phyloP scores from a whole-genome alignment of 2,888 invertebrate genomes.

The Deilephila elpenor region DNA sequence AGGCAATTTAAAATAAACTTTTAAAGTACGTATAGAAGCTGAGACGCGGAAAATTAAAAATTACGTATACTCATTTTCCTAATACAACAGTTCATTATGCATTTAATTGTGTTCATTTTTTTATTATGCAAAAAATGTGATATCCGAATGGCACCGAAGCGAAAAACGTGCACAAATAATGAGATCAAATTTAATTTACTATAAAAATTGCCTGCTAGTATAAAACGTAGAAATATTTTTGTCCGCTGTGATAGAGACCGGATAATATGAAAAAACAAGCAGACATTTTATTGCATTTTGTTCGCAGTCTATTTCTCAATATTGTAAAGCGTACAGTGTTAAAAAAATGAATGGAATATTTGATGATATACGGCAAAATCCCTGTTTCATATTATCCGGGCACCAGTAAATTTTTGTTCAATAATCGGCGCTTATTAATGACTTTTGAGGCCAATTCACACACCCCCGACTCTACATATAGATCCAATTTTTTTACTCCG shows the following conservation, averaged over 20 bases:
- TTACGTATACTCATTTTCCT: slow-evolving; percentile 45
- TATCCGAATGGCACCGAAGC: slow-evolving; percentile 73
- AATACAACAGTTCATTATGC: slow-evolving; percentile 73
- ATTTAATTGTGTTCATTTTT: slow-evolving; percentile 49
- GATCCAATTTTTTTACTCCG: slow-evolving; percentile 15
- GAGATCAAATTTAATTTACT: slow-evolving; percentile 75
- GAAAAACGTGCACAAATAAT: slow-evolving; percentile 67
- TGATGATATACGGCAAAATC: not conserved
- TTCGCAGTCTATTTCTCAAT: slow-evolving; percentile 50
- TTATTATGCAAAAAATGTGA: slow-evolving; percentile 72
- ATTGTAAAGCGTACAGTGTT: slow-evolving; percentile 36
- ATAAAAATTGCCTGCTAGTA: slow-evolving; percentile 75
- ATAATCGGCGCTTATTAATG: slow-evolving; percentile 28
- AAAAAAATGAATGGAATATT: slow-evolving; percentile 21
- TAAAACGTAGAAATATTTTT: slow-evolving; percentile 59
- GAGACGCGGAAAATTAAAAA: slow-evolving; percentile 44
- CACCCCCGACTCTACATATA: slow-evolving; percentile 37
- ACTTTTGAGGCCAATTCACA: slow-evolving; percentile 22
- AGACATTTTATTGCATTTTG: slow-evolving; percentile 64
- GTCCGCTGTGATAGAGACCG: slow-evolving; percentile 49
- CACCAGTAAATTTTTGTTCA: slow-evolving; percentile 25
- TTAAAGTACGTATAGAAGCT: slow-evolving; percentile 49
- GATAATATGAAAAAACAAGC: slow-evolving; percentile 23
- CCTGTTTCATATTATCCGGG: slow-evolving; percentile 16
- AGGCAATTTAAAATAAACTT: slow-evolving; percentile 70